Percentiles rank a stretch among this genome's conserved stretches.
phyloP scores from a whole-genome alignment of 2,888 invertebrate species.

The Hydrotaea cyrtoneurina region DNA sequence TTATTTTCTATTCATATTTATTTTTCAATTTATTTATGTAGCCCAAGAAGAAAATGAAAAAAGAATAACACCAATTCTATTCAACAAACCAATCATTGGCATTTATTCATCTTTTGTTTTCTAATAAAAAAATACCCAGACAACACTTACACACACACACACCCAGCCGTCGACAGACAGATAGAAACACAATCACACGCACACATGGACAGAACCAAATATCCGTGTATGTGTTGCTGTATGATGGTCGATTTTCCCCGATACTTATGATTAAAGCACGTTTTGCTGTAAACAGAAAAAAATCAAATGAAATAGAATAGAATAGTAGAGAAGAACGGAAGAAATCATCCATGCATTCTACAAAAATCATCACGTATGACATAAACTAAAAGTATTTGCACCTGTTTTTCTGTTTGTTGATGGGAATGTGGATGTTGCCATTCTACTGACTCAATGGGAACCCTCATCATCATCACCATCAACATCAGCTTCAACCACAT shows the following conservation, averaged over 20 bases:
- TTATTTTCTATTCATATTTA: slow-evolving; percentile 33
- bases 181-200: neutral
- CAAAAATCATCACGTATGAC: slow-evolving; percentile 63
- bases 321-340: slow-evolving; percentile 25
- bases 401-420: slow-evolving; percentile 43
- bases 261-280: slow-evolving; percentile 63
- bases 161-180: neutral
- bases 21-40: slow-evolving; percentile 40
- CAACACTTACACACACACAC: neutral
- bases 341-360: slow-evolving; percentile 37
- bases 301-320: too few relatives aligned
- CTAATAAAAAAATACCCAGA: neutral
- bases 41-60: neutral
- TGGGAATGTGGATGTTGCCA: slow-evolving; percentile 11
- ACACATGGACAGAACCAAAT: neutral
- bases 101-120: slow-evolving; percentile 35
- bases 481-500: slow-evolving; percentile 24
- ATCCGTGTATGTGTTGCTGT: neutral
- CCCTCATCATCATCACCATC: slow-evolving; percentile 42
- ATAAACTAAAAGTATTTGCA: slow-evolving; percentile 64
- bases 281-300: slow-evolving; percentile 48
- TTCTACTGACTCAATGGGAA: slow-evolving; percentile 31
- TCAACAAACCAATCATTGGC: slow-evolving; percentile 34
- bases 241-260: slow-evolving; percentile 35
- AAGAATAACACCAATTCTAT: slow-evolving; percentile 21